Evolutionary conservation across 2,113 vertebrate genomes (phyloP), one percentile per base, ranked within the genome.

Genomic region (Sylvilagus bachmani): DNA sequence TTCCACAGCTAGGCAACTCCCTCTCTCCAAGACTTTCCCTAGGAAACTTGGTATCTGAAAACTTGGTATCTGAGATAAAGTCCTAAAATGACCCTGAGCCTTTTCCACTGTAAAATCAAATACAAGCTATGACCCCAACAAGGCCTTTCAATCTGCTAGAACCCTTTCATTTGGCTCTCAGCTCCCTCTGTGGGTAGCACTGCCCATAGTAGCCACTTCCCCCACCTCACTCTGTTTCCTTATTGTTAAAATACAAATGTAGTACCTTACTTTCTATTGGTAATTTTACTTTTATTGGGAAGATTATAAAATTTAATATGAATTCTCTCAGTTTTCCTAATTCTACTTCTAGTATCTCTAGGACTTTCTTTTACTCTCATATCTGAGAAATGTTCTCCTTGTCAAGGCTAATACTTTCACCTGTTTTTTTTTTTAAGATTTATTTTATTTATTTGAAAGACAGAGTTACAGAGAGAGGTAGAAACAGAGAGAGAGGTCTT

Each of bases 221-320:
- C 44, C 6, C 44, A 44, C 44, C 44, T 44, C 44, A 44, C 44
- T 38, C 22, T 49, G 24, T 16, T 82, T 82, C 27, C 36, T 62
- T 82, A 75, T 13, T 62, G 51, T 89, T 62, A 61, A 82, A 82
- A 73, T 44, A 27, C 58, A 89, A 85, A 64, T 53, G 13, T 49
- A 7, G 31, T 64, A 38, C 53, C 24, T 83, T 36, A 78, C 29
- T 86, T 94, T 89, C 44, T 49, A 38, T 21, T 91, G 74, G 49
- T 29, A n/a, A 62, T 61, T 83, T 78, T 38, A 55, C 55, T 81
- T 86, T 91, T 49, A 93, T 19, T 91, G 31, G 19, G 36, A 82
- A 90, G 31, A 86, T 82, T 27, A 55, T 74, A 89, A 89, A 73
- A 86, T 24, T 71, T 38, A 33, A 61, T 53, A 53, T 62, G 44